These are phyloP conservation scores for Delia radicum DNA, from an alignment of 1,140 invertebrate species.

Conservation along the genomic window DNA sequence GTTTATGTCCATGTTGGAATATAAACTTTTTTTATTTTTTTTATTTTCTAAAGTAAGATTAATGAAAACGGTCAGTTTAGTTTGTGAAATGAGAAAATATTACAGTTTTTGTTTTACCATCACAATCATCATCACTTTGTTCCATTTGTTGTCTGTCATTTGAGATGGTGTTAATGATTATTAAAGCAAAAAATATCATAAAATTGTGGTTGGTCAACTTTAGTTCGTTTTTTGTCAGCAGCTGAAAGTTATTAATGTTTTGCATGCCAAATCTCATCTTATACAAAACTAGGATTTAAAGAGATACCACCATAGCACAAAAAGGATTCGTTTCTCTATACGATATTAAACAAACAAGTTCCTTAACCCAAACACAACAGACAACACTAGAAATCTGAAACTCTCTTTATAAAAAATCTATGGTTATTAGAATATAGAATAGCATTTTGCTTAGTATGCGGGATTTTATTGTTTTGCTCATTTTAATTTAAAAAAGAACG, in stretches of 20 bases:
- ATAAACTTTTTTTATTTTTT: too few relatives aligned
- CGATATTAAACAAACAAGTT: neutral
- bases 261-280: neutral
- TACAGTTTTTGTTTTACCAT: neutral
- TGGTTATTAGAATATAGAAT: neutral
- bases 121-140: neutral
- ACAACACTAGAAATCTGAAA: neutral
- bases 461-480: conserved; percentile 1
- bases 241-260: conserved; percentile 20
- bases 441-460: neutral
- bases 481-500: neutral
- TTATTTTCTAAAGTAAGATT: conserved; percentile 2
- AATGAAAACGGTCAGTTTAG: conserved; percentile 21
- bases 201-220: conserved; percentile 18
- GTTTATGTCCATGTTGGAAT: neutral
- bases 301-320: neutral
- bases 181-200: conserved; percentile 10
- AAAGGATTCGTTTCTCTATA: neutral
- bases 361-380: neutral
- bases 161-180: conserved; percentile 22
- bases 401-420: neutral
- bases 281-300: neutral
- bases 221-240: neutral
- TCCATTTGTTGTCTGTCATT: neutral
- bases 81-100: neutral